These are phyloP conservation scores for Melitaea athalia DNA, from an alignment of 2,888 invertebrate genomes.

Conservation along the genomic window DNA sequence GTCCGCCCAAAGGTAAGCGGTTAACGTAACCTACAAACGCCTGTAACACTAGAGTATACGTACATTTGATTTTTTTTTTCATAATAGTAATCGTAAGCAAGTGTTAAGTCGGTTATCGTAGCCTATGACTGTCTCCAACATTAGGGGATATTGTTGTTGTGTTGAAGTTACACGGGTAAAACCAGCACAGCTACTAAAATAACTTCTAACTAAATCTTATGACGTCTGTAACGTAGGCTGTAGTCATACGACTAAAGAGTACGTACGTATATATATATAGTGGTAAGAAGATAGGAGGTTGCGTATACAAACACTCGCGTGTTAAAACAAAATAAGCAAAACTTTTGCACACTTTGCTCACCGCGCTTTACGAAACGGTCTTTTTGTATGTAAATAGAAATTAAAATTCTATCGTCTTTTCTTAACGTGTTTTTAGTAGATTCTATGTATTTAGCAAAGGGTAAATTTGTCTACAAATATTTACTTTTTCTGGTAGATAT, in stretches of 20 bases:
- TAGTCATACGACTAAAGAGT: slow-evolving; percentile 18
- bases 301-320: slow-evolving; percentile 43
- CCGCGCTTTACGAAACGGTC: slow-evolving; percentile 39
- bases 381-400: slow-evolving; percentile 39
- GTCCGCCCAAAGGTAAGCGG: too few relatives aligned
- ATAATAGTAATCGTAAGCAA: too few relatives aligned
- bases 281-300: slow-evolving; percentile 42
- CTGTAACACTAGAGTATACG: too few relatives aligned
- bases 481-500: not conserved
- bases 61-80: too few relatives aligned
- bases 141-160: too few relatives aligned
- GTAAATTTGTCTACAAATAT: not conserved
- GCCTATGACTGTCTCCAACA: too few relatives aligned
- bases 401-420: slow-evolving; percentile 39
- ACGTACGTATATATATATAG: too few relatives aligned
- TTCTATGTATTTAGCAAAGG: not conserved
- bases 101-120: too few relatives aligned
- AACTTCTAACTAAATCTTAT: not conserved
- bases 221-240: not conserved
- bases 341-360: slow-evolving; percentile 41
- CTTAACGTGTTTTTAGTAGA: slow-evolving; percentile 32
- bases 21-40: too few relatives aligned
- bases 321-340: slow-evolving; percentile 46
- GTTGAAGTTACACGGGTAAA: too few relatives aligned
- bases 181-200: not conserved